These are phyloP conservation scores for Cynaeus angustus DNA, from an alignment of 2,888 invertebrate species.

Conservation along the genomic window DNA sequence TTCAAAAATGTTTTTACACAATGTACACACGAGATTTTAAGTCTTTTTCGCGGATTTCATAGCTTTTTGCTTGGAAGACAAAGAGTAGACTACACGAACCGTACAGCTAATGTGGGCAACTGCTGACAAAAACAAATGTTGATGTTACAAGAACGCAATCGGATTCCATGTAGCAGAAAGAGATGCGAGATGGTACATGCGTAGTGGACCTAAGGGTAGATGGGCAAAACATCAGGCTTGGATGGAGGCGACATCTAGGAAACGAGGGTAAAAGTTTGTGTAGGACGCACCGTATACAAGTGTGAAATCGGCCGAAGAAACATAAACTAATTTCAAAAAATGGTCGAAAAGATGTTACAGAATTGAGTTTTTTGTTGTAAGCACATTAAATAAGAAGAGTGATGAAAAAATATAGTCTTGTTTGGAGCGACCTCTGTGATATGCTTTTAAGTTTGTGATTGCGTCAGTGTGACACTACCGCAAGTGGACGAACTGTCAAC, in stretches of 20 bases:
- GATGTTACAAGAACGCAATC: constrained; percentile 57
- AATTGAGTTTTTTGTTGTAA: no score
- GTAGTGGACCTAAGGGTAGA: constrained; percentile 1
- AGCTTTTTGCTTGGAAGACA: constrained; percentile 61
- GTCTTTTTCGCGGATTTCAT: constrained; percentile 52
- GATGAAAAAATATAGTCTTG: no score
- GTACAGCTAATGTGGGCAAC: constrained; percentile 60
- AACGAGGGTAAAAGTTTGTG: neutral
- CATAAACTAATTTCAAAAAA: no score
- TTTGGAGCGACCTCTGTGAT: no score
- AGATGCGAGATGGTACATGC: constrained; percentile 24
- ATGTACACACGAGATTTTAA: constrained; percentile 17
- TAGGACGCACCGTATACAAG: no score
- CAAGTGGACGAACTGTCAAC: no score
- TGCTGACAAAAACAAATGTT: constrained; percentile 64
- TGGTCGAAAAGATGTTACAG: no score
- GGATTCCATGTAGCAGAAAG: constrained; percentile 28
- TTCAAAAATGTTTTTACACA: constrained; percentile 41
- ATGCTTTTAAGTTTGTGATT: no score
- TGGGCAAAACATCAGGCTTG: neutral
- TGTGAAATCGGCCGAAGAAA: no score
- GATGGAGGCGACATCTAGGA: neutral
- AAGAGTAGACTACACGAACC: constrained; percentile 61
- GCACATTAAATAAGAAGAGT: no score
- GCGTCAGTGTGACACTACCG: no score